These are phyloP conservation scores for Mamestra configurata DNA, from an alignment of 1,140 invertebrate species.

Conservation along the genomic window DNA sequence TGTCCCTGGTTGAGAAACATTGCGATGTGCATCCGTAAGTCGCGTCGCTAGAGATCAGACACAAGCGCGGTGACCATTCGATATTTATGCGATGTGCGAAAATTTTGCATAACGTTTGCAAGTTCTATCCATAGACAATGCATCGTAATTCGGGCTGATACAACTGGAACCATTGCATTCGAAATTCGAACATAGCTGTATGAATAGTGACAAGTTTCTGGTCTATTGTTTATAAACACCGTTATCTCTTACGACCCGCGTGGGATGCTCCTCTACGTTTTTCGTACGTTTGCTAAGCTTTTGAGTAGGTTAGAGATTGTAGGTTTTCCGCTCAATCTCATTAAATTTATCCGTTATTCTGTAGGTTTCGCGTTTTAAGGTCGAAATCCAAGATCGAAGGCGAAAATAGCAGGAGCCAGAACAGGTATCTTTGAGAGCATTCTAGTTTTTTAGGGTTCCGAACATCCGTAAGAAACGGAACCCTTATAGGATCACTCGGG, in stretches of 20 bases:
- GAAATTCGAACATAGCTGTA: conserved; percentile 13
- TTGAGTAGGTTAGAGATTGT: neutral
- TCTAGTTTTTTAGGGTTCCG: too few relatives aligned
- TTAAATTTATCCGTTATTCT: too few relatives aligned
- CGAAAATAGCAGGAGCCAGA: too few relatives aligned
- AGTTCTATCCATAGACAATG: neutral
- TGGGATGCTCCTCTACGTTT: conserved; percentile 21
- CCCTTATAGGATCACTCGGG: too few relatives aligned
- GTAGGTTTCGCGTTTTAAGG: too few relatives aligned
- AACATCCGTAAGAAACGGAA: too few relatives aligned
- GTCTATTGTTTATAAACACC: conserved; percentile 42
- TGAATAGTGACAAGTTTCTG: conserved; percentile 5
- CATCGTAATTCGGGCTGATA: conserved; percentile 11
- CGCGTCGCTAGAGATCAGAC: conserved; percentile 2
- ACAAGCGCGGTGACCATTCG: neutral
- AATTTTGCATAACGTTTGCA: neutral
- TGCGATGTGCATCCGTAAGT: neutral
- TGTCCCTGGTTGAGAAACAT: conserved; percentile 4
- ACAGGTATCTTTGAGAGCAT: too few relatives aligned
- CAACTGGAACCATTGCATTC: neutral
- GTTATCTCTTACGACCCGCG: conserved; percentile 8
- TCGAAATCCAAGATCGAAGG: too few relatives aligned
- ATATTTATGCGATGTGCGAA: conserved; percentile 2
- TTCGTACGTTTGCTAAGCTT: conserved; percentile 6
- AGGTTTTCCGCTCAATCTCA: neutral